Conservation (phyloP, 23 tunicate species). For the Halocynthia roretzi region DNA sequence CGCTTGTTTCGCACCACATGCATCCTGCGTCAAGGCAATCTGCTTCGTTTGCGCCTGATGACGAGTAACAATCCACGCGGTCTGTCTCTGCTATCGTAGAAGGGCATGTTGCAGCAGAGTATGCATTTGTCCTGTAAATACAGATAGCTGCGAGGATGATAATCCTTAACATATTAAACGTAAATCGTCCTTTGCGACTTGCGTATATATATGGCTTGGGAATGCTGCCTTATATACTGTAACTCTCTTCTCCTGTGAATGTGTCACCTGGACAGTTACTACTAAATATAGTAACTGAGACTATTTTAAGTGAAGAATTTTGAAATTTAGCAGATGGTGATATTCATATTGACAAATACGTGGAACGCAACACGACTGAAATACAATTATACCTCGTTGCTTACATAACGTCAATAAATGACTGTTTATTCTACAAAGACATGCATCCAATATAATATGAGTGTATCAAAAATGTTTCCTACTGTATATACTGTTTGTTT, state of each 20-base stretch:
- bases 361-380: too few relatives aligned
- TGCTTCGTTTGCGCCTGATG: conserved; percentile 49
- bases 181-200: background rate
- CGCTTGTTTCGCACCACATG: conserved; percentile 82
- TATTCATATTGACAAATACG: too few relatives aligned
- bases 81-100: conserved; percentile 64
- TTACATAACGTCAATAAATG: too few relatives aligned
- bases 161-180: background rate
- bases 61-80: conserved; percentile 74
- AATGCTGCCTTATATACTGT: background rate
- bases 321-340: too few relatives aligned
- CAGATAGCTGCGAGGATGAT: background rate
- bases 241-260: background rate
- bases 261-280: background rate
- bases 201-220: background rate
- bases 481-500: too few relatives aligned
- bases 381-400: too few relatives aligned
- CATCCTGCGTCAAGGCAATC: conserved; percentile 69
- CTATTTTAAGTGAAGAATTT: too few relatives aligned
- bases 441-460: too few relatives aligned
- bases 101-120: conserved; percentile 83
- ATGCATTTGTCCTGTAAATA: conserved; percentile 16
- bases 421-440: too few relatives aligned
- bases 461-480: too few relatives aligned
- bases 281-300: too few relatives aligned